These are phyloP conservation scores for Pipistrellus pipistrellus DNA, from an alignment of 2,797 vertebrate species.

Conservation along the genomic window DNA sequence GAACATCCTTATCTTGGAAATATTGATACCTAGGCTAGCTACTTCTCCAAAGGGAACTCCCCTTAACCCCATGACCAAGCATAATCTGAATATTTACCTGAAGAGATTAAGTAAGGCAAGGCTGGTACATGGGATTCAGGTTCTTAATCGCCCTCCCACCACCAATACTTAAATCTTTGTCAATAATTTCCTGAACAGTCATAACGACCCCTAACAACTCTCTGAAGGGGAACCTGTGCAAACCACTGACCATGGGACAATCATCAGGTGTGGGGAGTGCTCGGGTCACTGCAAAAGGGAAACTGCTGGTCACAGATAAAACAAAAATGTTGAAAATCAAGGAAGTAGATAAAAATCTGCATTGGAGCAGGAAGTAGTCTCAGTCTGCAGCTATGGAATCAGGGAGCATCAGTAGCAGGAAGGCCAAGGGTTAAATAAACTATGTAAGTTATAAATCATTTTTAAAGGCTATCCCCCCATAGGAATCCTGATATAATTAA, in stretches of 20 bases:
- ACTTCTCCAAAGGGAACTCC: not conserved
- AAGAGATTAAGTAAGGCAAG: not conserved
- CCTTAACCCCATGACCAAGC: not conserved
- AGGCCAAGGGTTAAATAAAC: not conserved
- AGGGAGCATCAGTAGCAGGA: not conserved
- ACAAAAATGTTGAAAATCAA: constrained; percentile 33
- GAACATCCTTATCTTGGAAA: not conserved
- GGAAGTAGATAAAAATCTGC: constrained; percentile 20
- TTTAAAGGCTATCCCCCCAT: constrained; percentile 6
- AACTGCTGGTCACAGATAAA: constrained; percentile 41
- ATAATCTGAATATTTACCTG: not conserved
- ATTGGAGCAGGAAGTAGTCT: not conserved
- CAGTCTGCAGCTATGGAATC: not conserved
- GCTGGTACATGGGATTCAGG: not conserved
- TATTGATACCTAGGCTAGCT: not conserved
- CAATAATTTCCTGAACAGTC: not conserved
- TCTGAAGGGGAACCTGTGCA: not conserved
- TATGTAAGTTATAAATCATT: constrained; percentile 25
- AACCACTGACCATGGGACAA: not conserved
- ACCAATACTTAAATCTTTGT: constrained; percentile 37
- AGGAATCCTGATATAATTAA: constrained; percentile 11
- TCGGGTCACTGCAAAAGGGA: not conserved
- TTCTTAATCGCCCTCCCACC: not conserved
- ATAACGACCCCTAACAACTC: not conserved
- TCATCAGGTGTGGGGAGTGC: not conserved